Conservation (phyloP, 2,888 invertebrate genomes). For the Leptopilina drosophilae region DNA sequence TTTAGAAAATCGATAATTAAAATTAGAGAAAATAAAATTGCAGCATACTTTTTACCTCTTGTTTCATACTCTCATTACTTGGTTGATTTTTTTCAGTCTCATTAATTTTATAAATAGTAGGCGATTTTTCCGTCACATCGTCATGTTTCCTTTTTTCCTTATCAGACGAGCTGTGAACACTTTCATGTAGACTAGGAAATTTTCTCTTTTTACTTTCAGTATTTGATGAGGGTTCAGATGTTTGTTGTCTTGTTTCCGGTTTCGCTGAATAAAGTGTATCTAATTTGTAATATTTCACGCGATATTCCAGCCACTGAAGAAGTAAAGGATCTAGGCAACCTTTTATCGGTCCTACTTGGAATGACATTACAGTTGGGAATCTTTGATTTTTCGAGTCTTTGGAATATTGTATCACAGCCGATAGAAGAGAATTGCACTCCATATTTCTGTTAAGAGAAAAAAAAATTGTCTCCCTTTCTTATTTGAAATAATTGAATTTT, state of each 20-base stretch:
- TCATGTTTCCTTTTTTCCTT: conserved; percentile 69
- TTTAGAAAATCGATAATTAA: neutral
- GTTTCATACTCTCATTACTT: conserved; percentile 55
- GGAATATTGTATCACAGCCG: conserved; percentile 73
- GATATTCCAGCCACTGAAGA: conserved; percentile 82
- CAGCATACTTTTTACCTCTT: conserved; percentile 60
- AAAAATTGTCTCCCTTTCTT: no score
- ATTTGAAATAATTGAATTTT: no score
- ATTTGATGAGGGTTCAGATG: conserved; percentile 69
- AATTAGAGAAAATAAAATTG: conserved; percentile 6
- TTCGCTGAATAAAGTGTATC: conserved; percentile 57
- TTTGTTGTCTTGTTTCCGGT: conserved; percentile 57
- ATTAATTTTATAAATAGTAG: conserved; percentile 59
- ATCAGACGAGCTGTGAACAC: conserved; percentile 74
- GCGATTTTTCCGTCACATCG: conserved; percentile 63
- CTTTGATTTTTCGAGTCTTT: conserved; percentile 67
- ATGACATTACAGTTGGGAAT: conserved; percentile 78
- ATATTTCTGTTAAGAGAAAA: conserved; percentile 53
- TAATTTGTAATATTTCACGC: conserved; percentile 68
- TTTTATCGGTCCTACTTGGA: conserved; percentile 78
- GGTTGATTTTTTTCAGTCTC: conserved; percentile 60
- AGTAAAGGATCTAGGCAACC: conserved; percentile 83
- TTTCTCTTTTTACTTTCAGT: conserved; percentile 65
- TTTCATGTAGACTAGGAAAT: conserved; percentile 74
- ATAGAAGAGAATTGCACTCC: conserved; percentile 64